Percentiles rank a stretch among this genome's conserved stretches.
These are phyloP conservation scores for Drosophila quinaria DNA, from an alignment of 2,888 invertebrate genomes.

Conservation along the genomic window DNA sequence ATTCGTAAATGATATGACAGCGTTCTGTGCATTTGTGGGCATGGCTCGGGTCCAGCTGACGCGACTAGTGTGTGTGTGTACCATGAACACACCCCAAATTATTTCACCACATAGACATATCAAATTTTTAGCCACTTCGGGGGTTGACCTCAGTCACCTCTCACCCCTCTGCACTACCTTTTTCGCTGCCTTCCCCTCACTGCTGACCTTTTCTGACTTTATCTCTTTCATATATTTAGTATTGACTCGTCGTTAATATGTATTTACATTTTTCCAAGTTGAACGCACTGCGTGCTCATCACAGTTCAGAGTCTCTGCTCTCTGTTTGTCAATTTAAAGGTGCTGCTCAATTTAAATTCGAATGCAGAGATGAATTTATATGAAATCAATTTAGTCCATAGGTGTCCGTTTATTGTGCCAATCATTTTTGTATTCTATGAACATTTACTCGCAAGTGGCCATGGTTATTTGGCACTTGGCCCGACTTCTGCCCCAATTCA, in stretches of 20 bases:
- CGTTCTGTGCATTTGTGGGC: slow-evolving; percentile 19
- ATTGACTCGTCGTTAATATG: slow-evolving; percentile 40
- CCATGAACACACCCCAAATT: slow-evolving; percentile 67
- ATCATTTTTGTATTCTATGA: slow-evolving; percentile 32
- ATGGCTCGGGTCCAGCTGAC: slow-evolving; percentile 18
- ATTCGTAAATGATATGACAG: slow-evolving; percentile 61
- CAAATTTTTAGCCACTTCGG: slow-evolving; percentile 51
- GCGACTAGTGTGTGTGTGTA: slow-evolving; percentile 7
- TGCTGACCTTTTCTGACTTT: slow-evolving; percentile 27
- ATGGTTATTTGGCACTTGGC: slow-evolving; percentile 53
- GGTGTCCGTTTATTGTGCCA: slow-evolving; percentile 52
- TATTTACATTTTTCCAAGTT: slow-evolving; percentile 65
- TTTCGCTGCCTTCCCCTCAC: background rate
- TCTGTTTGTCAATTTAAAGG: slow-evolving; percentile 60
- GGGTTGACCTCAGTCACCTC: slow-evolving; percentile 62
- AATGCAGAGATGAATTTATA: slow-evolving; percentile 42
- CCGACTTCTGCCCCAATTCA: slow-evolving; percentile 34
- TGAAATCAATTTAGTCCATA: slow-evolving; percentile 76
- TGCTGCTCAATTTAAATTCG: slow-evolving; percentile 46
- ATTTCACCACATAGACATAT: slow-evolving; percentile 63
- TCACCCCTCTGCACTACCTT: background rate
- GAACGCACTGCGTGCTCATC: slow-evolving; percentile 52
- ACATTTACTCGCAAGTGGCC: slow-evolving; percentile 39
- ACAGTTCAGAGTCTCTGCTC: slow-evolving; percentile 12
- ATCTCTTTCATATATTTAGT: slow-evolving; percentile 53